Percentiles rank a stretch among this genome's conserved stretches.
These are phyloP conservation scores for Microplitis manilae DNA, from an alignment of 2,888 invertebrate genomes.

Conservation along the genomic window DNA sequence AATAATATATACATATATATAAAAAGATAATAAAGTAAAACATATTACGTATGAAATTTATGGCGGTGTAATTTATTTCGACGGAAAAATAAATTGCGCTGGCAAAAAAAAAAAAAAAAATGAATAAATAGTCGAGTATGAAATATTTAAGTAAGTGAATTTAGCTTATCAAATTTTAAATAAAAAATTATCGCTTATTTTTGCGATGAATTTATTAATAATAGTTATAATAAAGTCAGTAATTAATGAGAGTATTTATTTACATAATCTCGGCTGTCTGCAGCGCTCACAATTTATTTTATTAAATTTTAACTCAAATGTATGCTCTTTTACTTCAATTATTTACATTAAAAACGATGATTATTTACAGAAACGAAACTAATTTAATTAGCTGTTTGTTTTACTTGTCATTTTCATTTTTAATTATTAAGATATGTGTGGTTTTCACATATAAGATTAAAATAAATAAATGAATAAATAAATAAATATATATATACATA, in stretches of 20 bases:
- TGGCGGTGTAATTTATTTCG: not conserved
- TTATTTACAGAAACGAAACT: not conserved
- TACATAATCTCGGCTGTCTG: not conserved
- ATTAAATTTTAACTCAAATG: slow-evolving; percentile 54
- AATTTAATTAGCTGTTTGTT: not conserved
- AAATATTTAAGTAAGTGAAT: slow-evolving; percentile 20
- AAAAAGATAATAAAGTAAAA: not conserved
- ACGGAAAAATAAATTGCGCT: not conserved
- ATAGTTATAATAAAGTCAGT: slow-evolving; percentile 27
- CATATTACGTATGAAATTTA: not conserved
- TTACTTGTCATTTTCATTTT: slow-evolving; percentile 59
- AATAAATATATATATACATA: slow-evolving; percentile 35
- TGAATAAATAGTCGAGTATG: not conserved
- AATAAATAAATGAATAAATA: slow-evolving; percentile 44
- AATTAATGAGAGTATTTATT: not conserved
- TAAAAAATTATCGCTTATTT: not conserved
- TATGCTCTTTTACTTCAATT: not conserved
- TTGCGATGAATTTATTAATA: slow-evolving; percentile 35
- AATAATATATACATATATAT: not conserved
- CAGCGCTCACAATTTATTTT: not conserved
- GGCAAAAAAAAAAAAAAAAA: slow-evolving; percentile 4
- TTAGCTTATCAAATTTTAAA: slow-evolving; percentile 24
- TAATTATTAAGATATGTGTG: slow-evolving; percentile 55
- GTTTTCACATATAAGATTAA: slow-evolving; percentile 37
- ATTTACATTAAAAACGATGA: not conserved